Conservation (phyloP, 2,113 vertebrate genomes). For the Fregetta grallaria region DNA sequence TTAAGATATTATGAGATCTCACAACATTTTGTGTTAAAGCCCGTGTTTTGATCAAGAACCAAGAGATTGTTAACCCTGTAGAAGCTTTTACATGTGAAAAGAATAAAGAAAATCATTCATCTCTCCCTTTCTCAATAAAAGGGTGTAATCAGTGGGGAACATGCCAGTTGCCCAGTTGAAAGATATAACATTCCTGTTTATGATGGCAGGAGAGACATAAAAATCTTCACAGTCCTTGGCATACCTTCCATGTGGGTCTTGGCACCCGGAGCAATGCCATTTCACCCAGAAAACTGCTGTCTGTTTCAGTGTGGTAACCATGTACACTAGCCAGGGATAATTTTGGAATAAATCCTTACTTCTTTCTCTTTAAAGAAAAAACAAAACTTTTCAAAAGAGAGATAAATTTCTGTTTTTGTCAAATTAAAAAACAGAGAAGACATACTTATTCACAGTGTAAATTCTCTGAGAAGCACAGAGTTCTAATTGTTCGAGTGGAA, state of each 20-base stretch:
- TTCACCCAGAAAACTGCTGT: conserved; percentile 60
- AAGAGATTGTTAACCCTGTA: not conserved
- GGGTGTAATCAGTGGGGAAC: not conserved
- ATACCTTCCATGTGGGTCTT: conserved; percentile 39
- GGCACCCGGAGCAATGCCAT: conserved; percentile 14
- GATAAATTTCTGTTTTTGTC: conserved; percentile 60
- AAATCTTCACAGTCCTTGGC: conserved; percentile 28
- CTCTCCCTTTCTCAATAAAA: not conserved
- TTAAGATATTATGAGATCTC: not conserved
- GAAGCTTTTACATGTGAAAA: not conserved
- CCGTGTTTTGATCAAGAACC: not conserved
- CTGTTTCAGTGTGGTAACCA: conserved; percentile 44
- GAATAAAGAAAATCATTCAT: conserved; percentile 41
- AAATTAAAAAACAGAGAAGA: conserved; percentile 77
- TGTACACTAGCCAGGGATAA: conserved; percentile 15
- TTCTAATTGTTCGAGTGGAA: conserved; percentile 81
- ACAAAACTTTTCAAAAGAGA: not conserved
- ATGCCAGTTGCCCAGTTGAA: not conserved
- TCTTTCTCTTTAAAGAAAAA: not conserved
- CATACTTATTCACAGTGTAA: conserved; percentile 64
- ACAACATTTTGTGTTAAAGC: not conserved
- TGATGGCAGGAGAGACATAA: conserved; percentile 20
- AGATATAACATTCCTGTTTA: conserved; percentile 32
- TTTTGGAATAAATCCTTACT: conserved; percentile 9
- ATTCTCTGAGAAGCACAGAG: conserved; percentile 75